A percentile compares a stretch with the other conserved stretches of the same genome.
Evolutionary conservation across 2,888 invertebrate genomes (phyloP).

Genomic region (Sesamia inferens): DNA sequence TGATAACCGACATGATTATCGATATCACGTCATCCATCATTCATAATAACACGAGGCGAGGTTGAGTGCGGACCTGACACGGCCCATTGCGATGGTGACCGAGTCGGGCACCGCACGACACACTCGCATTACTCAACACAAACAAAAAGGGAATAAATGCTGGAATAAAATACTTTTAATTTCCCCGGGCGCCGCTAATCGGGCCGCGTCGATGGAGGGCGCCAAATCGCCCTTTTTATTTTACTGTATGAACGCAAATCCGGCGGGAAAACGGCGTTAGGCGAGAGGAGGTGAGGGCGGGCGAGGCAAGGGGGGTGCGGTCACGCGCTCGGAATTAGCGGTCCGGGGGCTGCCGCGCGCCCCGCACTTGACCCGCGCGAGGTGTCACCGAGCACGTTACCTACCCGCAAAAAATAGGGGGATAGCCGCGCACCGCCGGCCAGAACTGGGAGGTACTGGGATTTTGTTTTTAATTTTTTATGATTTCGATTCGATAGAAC

Average conservation of each 20-base stretch:
- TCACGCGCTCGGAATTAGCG: slow-evolving; percentile 87
- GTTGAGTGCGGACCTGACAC: slow-evolving; percentile 38
- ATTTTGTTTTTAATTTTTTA: slow-evolving; percentile 86
- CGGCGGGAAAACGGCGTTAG: slow-evolving; percentile 85
- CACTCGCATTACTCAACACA: slow-evolving; percentile 82
- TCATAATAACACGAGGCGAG: slow-evolving; percentile 55
- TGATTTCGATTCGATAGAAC: slow-evolving; percentile 77
- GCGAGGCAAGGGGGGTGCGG: slow-evolving; percentile 73
- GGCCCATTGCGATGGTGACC: slow-evolving; percentile 41
- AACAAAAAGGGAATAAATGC: slow-evolving; percentile 88
- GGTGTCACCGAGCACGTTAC: slow-evolving; percentile 87
- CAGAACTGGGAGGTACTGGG: slow-evolving; percentile 69
- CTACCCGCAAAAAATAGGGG: slow-evolving; percentile 85
- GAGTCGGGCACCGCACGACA: slow-evolving; percentile 68
- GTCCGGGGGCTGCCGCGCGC: slow-evolving; percentile 69
- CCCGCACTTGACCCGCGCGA: slow-evolving; percentile 82
- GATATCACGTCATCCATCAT: slow-evolving; percentile 61
- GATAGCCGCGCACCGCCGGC: slow-evolving; percentile 66
- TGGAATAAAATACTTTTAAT: slow-evolving; percentile 89
- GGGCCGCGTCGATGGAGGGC: slow-evolving; percentile 87
- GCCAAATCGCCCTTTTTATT: slow-evolving; percentile 89
- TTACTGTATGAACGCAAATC: slow-evolving; percentile 88
- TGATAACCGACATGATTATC: slow-evolving; percentile 41
- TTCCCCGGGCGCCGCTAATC: slow-evolving; percentile 89
- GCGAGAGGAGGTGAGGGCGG: slow-evolving; percentile 59